A percentile compares a stretch with the other conserved stretches of the same genome.
Evolutionary conservation across 2,113 vertebrate species (phyloP).

Genomic region (Talpa occidentalis): DNA sequence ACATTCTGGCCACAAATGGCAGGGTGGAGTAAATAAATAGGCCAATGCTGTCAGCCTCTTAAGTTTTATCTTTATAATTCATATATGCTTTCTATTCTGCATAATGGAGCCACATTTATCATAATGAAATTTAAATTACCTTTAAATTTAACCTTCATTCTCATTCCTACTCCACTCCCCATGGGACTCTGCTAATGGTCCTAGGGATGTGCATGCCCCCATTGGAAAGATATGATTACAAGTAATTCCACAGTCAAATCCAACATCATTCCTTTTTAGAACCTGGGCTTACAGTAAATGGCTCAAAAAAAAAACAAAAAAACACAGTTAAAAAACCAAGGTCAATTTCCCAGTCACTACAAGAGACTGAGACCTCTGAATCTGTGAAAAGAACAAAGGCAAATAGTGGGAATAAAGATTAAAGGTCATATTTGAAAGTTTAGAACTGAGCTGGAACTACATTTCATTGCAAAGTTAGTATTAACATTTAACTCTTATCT

Average conservation of each 20-base stretch:
- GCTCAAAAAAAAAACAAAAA: too few species aligned
- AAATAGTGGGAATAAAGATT: not conserved
- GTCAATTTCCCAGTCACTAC: not conserved
- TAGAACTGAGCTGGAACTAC: not conserved
- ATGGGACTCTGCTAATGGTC: not conserved
- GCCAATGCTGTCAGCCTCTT: not conserved
- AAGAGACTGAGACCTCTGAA: not conserved
- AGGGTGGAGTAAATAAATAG: not conserved
- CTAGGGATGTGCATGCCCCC: not conserved
- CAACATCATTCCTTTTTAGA: slow-evolving; percentile 43
- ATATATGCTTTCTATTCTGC: slow-evolving; percentile 1
- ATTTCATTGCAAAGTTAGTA: slow-evolving; percentile 8
- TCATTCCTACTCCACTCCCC: not conserved
- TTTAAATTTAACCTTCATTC: not conserved
- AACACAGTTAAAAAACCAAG: slow-evolving; percentile 52
- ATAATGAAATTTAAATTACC: slow-evolving; percentile 35
- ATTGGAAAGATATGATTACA: not conserved
- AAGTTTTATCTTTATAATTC: slow-evolving; percentile 22
- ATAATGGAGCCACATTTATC: not conserved
- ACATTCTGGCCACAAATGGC: not conserved
- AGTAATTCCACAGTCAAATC: slow-evolving; percentile 21
- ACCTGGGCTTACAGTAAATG: not conserved
- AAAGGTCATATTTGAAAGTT: not conserved
- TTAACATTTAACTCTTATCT: not conserved
- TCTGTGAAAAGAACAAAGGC: slow-evolving; percentile 12